These are phyloP conservation scores for Cynaeus angustus DNA, from an alignment of 2,888 invertebrate species.

Conservation along the genomic window DNA sequence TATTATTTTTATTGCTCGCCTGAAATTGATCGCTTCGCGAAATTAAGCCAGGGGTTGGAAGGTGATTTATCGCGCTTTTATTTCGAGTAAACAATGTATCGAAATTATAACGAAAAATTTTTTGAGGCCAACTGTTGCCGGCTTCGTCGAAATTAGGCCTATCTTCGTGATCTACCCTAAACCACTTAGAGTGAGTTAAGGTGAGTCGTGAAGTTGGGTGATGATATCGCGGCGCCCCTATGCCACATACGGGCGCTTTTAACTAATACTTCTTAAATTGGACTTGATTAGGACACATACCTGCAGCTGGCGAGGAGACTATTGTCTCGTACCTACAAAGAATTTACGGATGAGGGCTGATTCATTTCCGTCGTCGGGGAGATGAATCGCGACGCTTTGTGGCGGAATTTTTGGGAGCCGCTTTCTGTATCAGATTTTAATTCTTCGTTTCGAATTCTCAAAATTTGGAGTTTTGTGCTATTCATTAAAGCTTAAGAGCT, in stretches of 20 bases:
- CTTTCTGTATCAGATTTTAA: too few relatives aligned
- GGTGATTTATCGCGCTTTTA: conserved; percentile 67
- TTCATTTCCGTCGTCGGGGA: conserved; percentile 5
- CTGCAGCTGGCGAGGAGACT: conserved; percentile 69
- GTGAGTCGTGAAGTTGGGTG: conserved; percentile 47
- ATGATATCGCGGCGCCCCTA: conserved; percentile 67
- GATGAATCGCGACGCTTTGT: too few relatives aligned
- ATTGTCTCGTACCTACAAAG: conserved; percentile 15
- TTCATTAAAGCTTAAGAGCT: too few relatives aligned
- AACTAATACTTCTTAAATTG: conserved; percentile 71
- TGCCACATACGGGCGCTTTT: conserved; percentile 63
- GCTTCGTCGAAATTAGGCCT: conserved; percentile 58
- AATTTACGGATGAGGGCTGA: conserved; percentile 2
- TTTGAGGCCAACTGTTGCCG: conserved; percentile 59
- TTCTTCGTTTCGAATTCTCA: too few relatives aligned
- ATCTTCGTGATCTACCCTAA: conserved; percentile 58
- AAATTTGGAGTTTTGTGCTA: too few relatives aligned
- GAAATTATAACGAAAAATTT: conserved; percentile 36
- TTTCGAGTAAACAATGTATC: conserved; percentile 62
- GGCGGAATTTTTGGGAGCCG: too few relatives aligned
- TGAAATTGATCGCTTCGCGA: conserved; percentile 66
- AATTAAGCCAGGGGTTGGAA: conserved; percentile 64
- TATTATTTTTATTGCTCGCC: conserved; percentile 68
- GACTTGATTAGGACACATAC: conserved; percentile 71
- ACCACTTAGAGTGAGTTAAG: conserved; percentile 50